Base-by-base conservation (phyloP, 1,140 invertebrate species). In the Drosophila erecta region DNA sequence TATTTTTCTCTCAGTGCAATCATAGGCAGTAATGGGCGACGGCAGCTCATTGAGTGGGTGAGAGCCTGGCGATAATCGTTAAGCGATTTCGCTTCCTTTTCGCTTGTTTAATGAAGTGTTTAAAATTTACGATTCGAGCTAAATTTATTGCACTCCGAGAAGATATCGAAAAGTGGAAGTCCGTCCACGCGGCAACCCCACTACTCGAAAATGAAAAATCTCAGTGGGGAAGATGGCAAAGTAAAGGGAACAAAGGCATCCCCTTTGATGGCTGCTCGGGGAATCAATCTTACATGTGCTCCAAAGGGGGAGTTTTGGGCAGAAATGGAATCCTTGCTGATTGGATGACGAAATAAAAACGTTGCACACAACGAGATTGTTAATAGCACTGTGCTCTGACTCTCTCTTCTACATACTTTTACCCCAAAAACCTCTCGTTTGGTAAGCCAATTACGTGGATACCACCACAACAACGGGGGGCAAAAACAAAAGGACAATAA, bases 401-500 rank as follows among this genome's bases (percentile, higher is more conserved):
- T 17, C 56, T 15, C 37, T 10, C 24, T 15, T 15, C 24, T 27
- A 62, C 27, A 60, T 14, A 46, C 47, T 62, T 44, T 47, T 22
- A 27, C n/a, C 59, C 35, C n/a, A 40, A 41, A 27, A 43, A 27
- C 22, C 17, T 17, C n/a, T 20, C 10, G 47, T 49, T 43, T 44
- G 67, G 62, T 83, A 81, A 83, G 79, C 79, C 79, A 84, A 84
- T 83, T 83, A 83, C 58, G 67, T 58, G 81, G 60, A 61, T 74
- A 60, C 60, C 60, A 53, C 53, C 17, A 17, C 17, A 17, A 17
- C 17, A 17, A 51, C 47, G 15, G n/a, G 27, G 47, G 46, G 41
- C 37, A 66, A 79, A 81, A 84, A 71, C 80, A 83, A 84, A 84
- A 84, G 81, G 71, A 84, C 80, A 84, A 84, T 84, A 84, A 84